Conservation (phyloP, 2,113 vertebrate genomes). For the Alligator sinensis region DNA sequence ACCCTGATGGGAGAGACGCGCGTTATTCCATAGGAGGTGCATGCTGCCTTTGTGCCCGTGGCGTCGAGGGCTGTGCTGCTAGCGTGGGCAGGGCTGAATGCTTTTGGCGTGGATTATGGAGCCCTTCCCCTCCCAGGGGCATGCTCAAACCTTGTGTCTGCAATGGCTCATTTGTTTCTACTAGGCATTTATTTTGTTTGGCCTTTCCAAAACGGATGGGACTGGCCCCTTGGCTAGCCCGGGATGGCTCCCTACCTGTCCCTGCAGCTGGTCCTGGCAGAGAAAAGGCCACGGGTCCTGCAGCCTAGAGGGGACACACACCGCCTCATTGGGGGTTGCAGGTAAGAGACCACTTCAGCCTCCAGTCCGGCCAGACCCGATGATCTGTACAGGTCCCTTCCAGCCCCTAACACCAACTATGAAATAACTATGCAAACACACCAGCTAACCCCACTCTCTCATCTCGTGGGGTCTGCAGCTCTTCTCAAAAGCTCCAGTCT, state of each 20-base stretch:
- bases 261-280: not conserved
- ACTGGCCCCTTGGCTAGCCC: not conserved
- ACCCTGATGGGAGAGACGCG: not conserved
- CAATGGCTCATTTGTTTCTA: not conserved
- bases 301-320: no score
- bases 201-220: not conserved
- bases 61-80: not conserved
- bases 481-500: not conserved
- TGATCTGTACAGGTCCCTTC: no score
- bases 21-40: accelerated
- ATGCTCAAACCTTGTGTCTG: not conserved
- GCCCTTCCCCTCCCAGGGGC: not conserved
- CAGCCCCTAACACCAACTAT: no score
- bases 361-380: not conserved
- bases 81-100: not conserved
- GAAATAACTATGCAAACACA: no score
- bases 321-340: no score
- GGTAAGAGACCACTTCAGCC: not conserved
- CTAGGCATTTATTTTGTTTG: not conserved
- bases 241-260: not conserved
- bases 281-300: no score
- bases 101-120: not conserved
- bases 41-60: not conserved
- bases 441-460: accelerated
- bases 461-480: not conserved